Percentiles rank a stretch among this genome's conserved stretches.
Conservation (phyloP, 2,888 invertebrate species). For the Pseudococcus jackbeardsleyi region DNA sequence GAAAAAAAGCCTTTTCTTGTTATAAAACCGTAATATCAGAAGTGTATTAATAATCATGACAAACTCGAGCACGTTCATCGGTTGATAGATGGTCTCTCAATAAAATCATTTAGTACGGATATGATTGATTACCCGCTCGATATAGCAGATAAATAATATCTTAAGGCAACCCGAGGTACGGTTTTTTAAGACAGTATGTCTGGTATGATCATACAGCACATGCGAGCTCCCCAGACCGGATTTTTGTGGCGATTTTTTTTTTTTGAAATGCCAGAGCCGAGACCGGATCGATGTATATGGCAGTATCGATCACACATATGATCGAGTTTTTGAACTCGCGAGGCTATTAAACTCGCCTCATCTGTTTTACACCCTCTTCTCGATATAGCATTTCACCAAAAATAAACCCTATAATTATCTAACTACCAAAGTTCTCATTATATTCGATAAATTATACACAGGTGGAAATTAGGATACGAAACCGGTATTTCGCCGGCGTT, state of each 20-base stretch:
- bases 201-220: conserved; percentile 20
- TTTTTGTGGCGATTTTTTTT: not conserved
- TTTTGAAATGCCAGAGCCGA: not conserved
- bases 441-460: conserved; percentile 11
- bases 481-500: conserved; percentile 36
- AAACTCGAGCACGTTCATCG: conserved; percentile 63
- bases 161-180: not conserved
- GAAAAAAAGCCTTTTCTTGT: conserved; percentile 57
- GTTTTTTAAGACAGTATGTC: conserved; percentile 50
- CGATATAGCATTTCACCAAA: conserved; percentile 25
- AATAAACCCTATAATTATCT: conserved; percentile 53
- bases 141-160: conserved; percentile 60
- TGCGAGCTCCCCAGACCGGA: not conserved
- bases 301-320: not conserved
- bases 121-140: conserved; percentile 60
- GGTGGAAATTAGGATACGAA: conserved; percentile 34
- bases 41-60: conserved; percentile 64
- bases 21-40: conserved; percentile 56
- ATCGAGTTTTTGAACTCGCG: not conserved
- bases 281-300: not conserved
- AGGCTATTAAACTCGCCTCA: conserved; percentile 19
- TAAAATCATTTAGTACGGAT: conserved; percentile 63
- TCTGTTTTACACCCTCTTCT: conserved; percentile 14
- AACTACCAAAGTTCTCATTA: conserved; percentile 56
- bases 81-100: conserved; percentile 63